Percentiles rank a stretch among this genome's conserved stretches.
phyloP scores from a whole-genome alignment of 2,797 vertebrate genomes.

The Chloroceryle inda region DNA sequence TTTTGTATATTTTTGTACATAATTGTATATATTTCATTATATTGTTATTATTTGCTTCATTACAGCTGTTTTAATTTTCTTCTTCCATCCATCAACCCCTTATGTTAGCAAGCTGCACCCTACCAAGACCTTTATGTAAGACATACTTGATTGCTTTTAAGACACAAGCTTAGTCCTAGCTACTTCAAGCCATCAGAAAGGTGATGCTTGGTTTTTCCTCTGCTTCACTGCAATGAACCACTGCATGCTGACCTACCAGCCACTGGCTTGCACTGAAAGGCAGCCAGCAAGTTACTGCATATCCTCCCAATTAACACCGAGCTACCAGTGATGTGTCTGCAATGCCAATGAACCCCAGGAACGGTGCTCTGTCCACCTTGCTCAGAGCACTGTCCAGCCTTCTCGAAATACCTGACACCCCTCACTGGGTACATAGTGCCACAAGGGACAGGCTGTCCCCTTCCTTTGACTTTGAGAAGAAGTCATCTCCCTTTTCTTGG shows the following conservation, averaged over 20 bases:
- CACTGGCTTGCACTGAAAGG: background rate
- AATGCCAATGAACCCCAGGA: background rate
- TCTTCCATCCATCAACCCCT: background rate
- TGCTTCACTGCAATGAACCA: accelerated
- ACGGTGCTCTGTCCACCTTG: accelerated
- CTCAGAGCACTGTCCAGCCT: background rate
- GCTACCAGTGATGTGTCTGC: background rate
- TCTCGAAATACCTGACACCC: background rate
- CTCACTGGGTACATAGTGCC: background rate
- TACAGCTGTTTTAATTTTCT: background rate
- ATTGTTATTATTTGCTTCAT: background rate
- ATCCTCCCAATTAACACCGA: accelerated
- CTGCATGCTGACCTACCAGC: background rate
- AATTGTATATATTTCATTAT: background rate
- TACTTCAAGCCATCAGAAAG: background rate
- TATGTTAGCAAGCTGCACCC: background rate
- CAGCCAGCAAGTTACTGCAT: background rate
- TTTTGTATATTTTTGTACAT: background rate
- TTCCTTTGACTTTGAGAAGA: background rate
- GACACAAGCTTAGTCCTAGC: background rate
- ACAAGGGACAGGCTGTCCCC: background rate
- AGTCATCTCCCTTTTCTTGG: background rate
- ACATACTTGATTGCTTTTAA: background rate
- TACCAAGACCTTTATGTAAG: background rate
- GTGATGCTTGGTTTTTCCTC: background rate